Conservation (phyloP, 2,888 invertebrate genomes). For the Oscheius sp. region DNA sequence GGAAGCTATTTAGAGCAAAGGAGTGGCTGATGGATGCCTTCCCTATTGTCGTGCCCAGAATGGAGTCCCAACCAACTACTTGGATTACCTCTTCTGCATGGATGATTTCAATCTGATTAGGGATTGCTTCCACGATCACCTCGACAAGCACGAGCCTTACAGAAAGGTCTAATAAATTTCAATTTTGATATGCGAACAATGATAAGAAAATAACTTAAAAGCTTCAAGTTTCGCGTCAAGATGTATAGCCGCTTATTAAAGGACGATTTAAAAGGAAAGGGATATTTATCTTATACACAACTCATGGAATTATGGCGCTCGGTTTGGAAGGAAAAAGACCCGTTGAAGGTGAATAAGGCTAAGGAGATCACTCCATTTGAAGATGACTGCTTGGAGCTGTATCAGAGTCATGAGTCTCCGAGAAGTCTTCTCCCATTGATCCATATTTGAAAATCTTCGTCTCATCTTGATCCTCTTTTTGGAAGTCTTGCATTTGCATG, state of each 20-base stretch:
- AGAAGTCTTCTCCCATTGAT: no score
- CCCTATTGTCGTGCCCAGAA: constrained; percentile 69
- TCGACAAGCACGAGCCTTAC: constrained; percentile 57
- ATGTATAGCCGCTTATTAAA: no score
- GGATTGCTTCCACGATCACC: constrained; percentile 67
- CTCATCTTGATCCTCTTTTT: constrained; percentile 16
- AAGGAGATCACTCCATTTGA: neutral
- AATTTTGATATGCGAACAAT: neutral
- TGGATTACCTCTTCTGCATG: constrained; percentile 66
- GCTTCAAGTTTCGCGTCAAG: neutral
- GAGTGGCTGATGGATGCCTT: constrained; percentile 64
- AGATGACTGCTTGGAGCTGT: no score
- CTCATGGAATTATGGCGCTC: neutral
- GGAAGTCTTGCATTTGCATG: neutral
- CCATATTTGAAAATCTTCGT: constrained; percentile 6
- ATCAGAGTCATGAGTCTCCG: neutral
- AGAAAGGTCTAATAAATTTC: neutral
- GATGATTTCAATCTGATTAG: constrained; percentile 68
- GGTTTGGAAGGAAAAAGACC: neutral
- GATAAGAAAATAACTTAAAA: neutral
- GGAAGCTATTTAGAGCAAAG: no score
- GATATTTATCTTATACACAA: neutral
- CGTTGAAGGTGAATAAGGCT: neutral
- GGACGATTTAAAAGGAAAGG: no score
- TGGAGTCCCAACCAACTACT: constrained; percentile 68